Percentiles rank a stretch among this genome's conserved stretches.
phyloP scores from a whole-genome alignment of 2,113 vertebrate species.

The Poecilia latipinna region DNA sequence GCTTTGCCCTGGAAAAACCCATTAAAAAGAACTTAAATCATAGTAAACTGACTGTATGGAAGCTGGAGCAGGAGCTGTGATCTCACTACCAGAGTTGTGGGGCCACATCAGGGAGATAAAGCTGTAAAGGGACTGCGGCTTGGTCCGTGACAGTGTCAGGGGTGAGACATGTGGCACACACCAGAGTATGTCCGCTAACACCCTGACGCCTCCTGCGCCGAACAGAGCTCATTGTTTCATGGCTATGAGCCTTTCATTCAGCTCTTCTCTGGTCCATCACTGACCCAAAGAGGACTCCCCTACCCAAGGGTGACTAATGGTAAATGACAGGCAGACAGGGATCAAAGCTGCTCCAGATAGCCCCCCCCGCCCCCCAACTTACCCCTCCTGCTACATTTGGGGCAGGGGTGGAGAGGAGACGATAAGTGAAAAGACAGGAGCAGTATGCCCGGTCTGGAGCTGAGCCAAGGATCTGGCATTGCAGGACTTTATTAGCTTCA shows the following conservation, averaged over 20 bases:
- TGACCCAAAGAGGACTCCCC: conserved; percentile 51
- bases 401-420: conserved; percentile 56
- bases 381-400: conserved; percentile 62
- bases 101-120: conserved; percentile 64
- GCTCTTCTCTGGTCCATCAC: conserved; percentile 54
- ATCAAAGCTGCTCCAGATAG: conserved; percentile 76
- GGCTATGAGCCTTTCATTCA: conserved; percentile 58
- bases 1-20: conserved; percentile 48
- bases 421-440: conserved; percentile 70
- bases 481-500: conserved; percentile 75
- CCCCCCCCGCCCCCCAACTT: conserved; percentile 59
- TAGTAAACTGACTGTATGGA: conserved; percentile 17
- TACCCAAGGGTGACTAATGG: conserved; percentile 70
- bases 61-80: conserved; percentile 50
- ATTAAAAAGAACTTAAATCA: conserved; percentile 61
- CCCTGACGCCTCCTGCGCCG: conserved; percentile 65
- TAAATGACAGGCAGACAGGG: conserved; percentile 76
- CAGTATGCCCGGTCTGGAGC: conserved; percentile 69
- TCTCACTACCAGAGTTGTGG: conserved; percentile 54
- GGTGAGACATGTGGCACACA: conserved; percentile 77
- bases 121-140: conserved; percentile 64
- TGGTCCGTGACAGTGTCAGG: conserved; percentile 72
- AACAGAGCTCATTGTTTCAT: conserved; percentile 72
- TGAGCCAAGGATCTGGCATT: conserved; percentile 70
- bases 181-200: conserved; percentile 68